Evolutionary conservation across 2,888 invertebrate genomes (phyloP).

Genomic region (Nomada ferruginata): DNA sequence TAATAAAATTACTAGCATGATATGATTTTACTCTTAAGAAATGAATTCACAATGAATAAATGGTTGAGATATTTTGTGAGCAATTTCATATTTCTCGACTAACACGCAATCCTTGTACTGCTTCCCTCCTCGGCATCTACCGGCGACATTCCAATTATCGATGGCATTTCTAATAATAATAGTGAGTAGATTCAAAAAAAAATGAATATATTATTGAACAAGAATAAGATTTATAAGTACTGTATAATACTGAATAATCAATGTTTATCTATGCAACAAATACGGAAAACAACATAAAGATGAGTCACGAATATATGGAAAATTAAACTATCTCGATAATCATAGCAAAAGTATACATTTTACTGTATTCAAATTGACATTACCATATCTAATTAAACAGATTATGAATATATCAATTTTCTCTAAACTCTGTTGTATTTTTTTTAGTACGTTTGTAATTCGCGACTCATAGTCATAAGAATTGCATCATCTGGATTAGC

Average conservation of each 20-base stretch:
- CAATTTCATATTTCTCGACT: constrained; percentile 67
- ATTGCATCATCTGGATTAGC: constrained; percentile 89
- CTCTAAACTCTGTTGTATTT: constrained; percentile 20
- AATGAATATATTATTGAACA: constrained; percentile 58
- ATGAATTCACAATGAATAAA: constrained; percentile 79
- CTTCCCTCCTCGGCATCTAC: constrained; percentile 8
- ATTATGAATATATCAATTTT: constrained; percentile 32
- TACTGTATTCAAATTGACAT: constrained; percentile 23
- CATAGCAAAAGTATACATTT: constrained; percentile 22
- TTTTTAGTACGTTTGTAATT: constrained; percentile 81
- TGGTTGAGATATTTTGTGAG: constrained; percentile 82
- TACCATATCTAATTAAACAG: constrained; percentile 5
- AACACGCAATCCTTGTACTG: constrained; percentile 3
- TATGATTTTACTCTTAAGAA: constrained; percentile 62
- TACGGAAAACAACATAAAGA: constrained; percentile 2
- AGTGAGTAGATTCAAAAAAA: constrained; percentile 15
- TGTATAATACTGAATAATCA: constrained; percentile 66
- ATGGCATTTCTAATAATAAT: neutral
- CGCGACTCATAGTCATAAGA: constrained; percentile 85
- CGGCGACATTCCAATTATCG: neutral
- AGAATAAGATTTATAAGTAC: constrained; percentile 38
- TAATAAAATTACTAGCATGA: constrained; percentile 64
- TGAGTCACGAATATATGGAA: constrained; percentile 27
- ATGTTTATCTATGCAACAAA: constrained; percentile 29
- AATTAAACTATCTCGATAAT: constrained; percentile 18